phyloP scores from a whole-genome alignment of 1,140 invertebrate species.

The Leptinotarsa texana region DNA sequence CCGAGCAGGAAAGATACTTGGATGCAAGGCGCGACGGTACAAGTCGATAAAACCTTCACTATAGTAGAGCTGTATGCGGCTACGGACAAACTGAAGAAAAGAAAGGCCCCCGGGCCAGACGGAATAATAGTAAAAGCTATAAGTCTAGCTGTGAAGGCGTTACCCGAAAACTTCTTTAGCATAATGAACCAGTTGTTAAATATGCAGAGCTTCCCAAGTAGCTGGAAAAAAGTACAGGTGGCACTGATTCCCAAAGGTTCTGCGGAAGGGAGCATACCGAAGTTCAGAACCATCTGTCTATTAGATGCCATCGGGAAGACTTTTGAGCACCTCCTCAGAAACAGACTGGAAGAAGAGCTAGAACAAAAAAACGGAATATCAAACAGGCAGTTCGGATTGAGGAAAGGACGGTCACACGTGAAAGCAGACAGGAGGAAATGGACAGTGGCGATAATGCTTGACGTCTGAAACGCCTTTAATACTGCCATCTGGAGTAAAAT shows the following conservation, averaged over 20 bases:
- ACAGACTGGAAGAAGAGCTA: constrained; percentile 1
- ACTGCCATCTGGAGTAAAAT: constrained; percentile 29
- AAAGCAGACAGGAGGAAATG: background rate
- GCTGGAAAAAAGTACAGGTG: background rate
- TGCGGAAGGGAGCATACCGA: no score
- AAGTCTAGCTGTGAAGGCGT: background rate
- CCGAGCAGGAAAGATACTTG: no score
- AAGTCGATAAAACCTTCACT: no score
- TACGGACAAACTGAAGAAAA: background rate
- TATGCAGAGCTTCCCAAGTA: background rate
- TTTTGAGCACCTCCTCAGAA: background rate
- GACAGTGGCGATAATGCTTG: constrained; percentile 23
- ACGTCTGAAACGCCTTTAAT: constrained; percentile 34
- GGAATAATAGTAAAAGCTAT: background rate
- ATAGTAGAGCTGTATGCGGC: background rate
- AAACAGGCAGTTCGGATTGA: background rate
- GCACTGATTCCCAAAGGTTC: background rate
- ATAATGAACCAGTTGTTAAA: background rate
- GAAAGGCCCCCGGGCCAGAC: background rate
- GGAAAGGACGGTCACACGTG: constrained; percentile 16
- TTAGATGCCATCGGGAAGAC: constrained; percentile 10
- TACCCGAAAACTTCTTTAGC: background rate
- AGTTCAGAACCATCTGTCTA: background rate
- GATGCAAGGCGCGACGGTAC: no score
- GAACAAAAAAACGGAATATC: background rate